These are phyloP conservation scores for Micromesistius poutassou DNA, from an alignment of 2,797 vertebrate genomes.

Conservation along the genomic window DNA sequence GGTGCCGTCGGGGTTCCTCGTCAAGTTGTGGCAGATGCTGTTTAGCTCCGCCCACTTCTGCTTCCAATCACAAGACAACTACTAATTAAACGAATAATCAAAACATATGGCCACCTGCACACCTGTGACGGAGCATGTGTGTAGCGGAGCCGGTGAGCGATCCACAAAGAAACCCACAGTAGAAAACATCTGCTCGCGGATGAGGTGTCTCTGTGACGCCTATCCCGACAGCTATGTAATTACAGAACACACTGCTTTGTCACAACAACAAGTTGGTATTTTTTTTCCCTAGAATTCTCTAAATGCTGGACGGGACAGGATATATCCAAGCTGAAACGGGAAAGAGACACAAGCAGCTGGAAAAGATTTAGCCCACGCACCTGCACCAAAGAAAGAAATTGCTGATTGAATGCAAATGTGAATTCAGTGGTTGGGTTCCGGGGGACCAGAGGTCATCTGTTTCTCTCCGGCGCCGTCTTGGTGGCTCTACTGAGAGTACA, in stretches of 20 bases:
- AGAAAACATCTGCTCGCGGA: background rate
- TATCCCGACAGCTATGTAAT: background rate
- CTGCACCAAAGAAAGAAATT: background rate
- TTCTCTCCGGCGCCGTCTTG: too few relatives aligned
- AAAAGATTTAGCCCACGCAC: background rate
- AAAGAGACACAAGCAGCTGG: too few relatives aligned
- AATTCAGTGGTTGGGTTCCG: background rate
- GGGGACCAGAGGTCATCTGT: background rate
- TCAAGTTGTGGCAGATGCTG: too few relatives aligned
- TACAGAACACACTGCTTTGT: background rate
- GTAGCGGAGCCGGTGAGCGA: background rate
- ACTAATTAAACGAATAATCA: background rate
- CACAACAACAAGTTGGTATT: constrained; percentile 1
- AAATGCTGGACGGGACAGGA: background rate
- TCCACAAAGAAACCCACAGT: too few relatives aligned
- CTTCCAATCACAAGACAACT: background rate
- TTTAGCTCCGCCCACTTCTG: too few relatives aligned
- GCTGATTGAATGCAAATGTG: background rate
- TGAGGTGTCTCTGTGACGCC: background rate
- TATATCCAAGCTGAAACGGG: background rate
- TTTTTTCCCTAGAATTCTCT: background rate
- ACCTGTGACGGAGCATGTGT: background rate
- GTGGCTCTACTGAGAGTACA: background rate
- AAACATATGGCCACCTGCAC: background rate
- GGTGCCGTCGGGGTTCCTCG: too few relatives aligned